Evolutionary conservation across 2,888 invertebrate genomes (phyloP).

Genomic region (Drosophila tanythrix): DNA sequence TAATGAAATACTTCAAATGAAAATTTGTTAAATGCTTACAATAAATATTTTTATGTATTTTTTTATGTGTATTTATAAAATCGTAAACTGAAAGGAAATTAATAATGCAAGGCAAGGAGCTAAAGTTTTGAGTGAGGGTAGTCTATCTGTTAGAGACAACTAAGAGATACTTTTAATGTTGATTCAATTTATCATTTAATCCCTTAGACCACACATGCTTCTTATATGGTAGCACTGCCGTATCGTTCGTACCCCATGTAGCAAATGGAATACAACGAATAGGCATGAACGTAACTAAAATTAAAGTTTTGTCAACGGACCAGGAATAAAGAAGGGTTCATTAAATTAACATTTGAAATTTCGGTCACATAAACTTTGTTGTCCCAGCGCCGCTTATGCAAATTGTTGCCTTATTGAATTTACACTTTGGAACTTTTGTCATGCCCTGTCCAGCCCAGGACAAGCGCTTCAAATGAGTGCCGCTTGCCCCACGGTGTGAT

Average conservation of each 20-base stretch:
- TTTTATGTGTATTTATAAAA: not conserved
- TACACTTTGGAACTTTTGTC: slow-evolving; percentile 61
- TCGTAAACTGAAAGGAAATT: not conserved
- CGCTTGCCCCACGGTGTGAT: slow-evolving; percentile 21
- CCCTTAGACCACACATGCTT: not conserved
- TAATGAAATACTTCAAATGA: not conserved
- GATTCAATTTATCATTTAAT: not conserved
- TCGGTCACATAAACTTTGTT: slow-evolving; percentile 47
- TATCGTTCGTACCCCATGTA: not conserved
- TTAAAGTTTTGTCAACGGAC: slow-evolving; percentile 11
- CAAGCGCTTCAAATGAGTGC: slow-evolving; percentile 60
- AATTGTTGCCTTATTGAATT: slow-evolving; percentile 69
- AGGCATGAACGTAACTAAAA: slow-evolving; percentile 1
- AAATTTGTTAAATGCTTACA: not conserved
- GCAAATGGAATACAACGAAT: not conserved
- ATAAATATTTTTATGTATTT: not conserved
- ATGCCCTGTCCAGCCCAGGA: slow-evolving; percentile 30
- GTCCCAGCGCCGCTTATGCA: slow-evolving; percentile 59
- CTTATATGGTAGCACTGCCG: not conserved
- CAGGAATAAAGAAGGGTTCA: slow-evolving; percentile 42
- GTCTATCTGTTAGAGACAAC: not conserved
- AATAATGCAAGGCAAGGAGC: not conserved
- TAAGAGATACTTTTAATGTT: not conserved
- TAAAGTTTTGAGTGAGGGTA: not conserved
- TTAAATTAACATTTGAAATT: slow-evolving; percentile 63